Base-by-base conservation (phyloP, 92 coral and sea anemone genomes). In the Hydrozoanthus gracilis region DNA sequence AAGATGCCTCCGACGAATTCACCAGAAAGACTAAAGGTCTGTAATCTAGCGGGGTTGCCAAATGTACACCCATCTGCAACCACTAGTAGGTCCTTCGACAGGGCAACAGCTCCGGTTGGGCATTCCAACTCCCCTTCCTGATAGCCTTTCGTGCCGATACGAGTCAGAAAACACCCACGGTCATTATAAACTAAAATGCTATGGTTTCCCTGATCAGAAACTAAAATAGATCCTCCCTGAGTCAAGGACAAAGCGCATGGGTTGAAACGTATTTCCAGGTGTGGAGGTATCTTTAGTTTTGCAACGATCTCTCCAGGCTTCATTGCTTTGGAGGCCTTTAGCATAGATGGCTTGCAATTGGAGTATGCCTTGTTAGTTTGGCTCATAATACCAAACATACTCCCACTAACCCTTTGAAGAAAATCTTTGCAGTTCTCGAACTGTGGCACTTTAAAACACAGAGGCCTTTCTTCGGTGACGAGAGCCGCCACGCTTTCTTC, bases 11-110 rank as follows among this genome's bases (percentile, higher is more conserved):
- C 85, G 17, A 92, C 89, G 72, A 92, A 94, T 48, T 90, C 88
- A 0, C 97, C 95, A 0, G 92, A 82, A 8, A 82, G 82, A 83
- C 88, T 94, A 68, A 94, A 94, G 3, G 90, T 95, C 78, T 94
- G 97, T 39, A 94, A 83, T 15, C 97, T 90, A 0, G 97, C 90
- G 5, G 97, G 97, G 54, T 85, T 94, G 1, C 97, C 97, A 76
- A 94, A 94, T 64, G 91, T 54, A 44, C 97, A 94, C 58, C 97
- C 95, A 76, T 94, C 97, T 11, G 95, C 90, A 9, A 94, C 86
- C 3, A 92, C 86, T 52, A 94, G 51, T 7, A 89, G 66, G 51
- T 92, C 92, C 35, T 88, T 73, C 7, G 88, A 65, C 20, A 90
- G 72, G 27, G 92, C 86, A 39, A 88, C 79, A 0, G 92, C 90